Conservation (phyloP, 2,888 invertebrate genomes). For the Ashinkailepas kermadecensis region DNA sequence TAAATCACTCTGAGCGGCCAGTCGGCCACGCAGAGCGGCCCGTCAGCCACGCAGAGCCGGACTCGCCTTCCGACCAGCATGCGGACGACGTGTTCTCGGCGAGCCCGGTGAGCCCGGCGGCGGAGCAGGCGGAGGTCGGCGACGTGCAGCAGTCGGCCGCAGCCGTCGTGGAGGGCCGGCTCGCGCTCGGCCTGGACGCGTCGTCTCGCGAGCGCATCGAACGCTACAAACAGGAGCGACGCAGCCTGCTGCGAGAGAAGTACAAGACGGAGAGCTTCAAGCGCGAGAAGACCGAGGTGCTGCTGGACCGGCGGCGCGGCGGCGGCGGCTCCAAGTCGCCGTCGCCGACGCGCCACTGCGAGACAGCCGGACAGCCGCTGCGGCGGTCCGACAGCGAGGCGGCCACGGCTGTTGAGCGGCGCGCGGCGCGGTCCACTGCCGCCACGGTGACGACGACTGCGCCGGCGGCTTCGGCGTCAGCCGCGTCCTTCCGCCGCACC, state of each 20-base stretch:
- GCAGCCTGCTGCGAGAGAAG: slow-evolving; percentile 74
- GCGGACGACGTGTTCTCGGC: not conserved
- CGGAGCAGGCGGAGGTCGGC: not conserved
- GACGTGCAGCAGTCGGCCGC: not conserved
- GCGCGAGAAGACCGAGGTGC: slow-evolving; percentile 53
- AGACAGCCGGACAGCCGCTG: too few species aligned
- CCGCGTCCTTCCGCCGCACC: not conserved
- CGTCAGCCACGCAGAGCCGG: not conserved
- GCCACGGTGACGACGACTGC: not conserved
- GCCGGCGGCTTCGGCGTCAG: not conserved
- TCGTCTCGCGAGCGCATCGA: slow-evolving; percentile 74
- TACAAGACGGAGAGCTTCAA: slow-evolving; percentile 56
- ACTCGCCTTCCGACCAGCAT: not conserved
- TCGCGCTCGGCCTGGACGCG: slow-evolving; percentile 42
- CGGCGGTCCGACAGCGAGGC: not conserved
- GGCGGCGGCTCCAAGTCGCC: not conserved
- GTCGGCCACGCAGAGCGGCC: not conserved
- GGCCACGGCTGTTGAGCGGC: slow-evolving; percentile 2
- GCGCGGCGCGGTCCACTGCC: not conserved
- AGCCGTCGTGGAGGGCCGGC: not conserved
- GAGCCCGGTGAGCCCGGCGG: slow-evolving; percentile 8
- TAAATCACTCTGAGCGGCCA: too few species aligned
- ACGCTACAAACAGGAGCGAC: slow-evolving; percentile 82
- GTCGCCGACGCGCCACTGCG: not conserved
- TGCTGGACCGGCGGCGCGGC: slow-evolving; percentile 43